Conservation (phyloP, 2,888 invertebrate species). For the Rhyacophila evoluta region DNA sequence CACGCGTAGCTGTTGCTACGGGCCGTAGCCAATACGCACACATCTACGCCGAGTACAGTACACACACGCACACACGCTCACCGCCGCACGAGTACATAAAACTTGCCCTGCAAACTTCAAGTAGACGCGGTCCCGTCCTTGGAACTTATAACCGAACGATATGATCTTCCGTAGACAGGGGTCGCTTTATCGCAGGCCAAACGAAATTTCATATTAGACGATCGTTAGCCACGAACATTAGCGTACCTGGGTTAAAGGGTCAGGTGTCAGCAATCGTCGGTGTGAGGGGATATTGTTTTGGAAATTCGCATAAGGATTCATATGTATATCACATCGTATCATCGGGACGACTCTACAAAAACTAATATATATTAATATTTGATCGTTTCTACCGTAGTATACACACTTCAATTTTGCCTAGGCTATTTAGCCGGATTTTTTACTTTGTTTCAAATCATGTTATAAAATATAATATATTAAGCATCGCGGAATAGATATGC, state of each 20-base stretch:
- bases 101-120: not conserved
- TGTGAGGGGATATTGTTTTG: not conserved
- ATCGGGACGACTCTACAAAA: no score
- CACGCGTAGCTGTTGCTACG: slow-evolving; percentile 6
- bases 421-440: no score
- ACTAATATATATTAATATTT: no score
- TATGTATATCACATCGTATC: not conserved
- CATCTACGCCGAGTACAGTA: not conserved
- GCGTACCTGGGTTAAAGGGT: not conserved
- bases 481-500: no score
- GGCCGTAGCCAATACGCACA: not conserved
- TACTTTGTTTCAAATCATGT: no score
- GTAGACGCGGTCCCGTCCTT: not conserved
- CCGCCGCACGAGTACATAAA: slow-evolving; percentile 16
- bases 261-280: not conserved
- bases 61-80: not conserved
- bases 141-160: slow-evolving; percentile 20
- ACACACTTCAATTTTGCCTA: no score
- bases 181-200: slow-evolving; percentile 10
- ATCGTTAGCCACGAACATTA: slow-evolving; percentile 19
- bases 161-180: slow-evolving; percentile 15
- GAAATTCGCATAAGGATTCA: not conserved
- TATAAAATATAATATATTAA: no score
- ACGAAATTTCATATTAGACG: slow-evolving; percentile 11
- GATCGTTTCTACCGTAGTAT: no score